Evolutionary conservation across 1,140 invertebrate genomes (phyloP), one percentile per base, ranked within the genome.

Genomic region (Psilanteris sp.): DNA sequence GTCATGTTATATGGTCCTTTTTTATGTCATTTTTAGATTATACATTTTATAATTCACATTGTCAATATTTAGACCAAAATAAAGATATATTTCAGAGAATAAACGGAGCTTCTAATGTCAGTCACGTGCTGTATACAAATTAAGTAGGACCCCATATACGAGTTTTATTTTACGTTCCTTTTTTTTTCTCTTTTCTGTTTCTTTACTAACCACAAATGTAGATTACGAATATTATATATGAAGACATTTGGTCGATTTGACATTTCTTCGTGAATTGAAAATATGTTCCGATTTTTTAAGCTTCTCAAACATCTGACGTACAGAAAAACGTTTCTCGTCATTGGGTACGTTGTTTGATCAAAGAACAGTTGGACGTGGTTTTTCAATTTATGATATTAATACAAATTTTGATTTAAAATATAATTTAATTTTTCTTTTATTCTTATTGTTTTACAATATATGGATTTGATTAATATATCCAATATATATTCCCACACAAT

Each of bases 91-190:
- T 22, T 46, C 9, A 48, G 13, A 27, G 13, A 32, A 3, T 5
- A 18, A 41, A 9, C 9, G 27, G 24, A 37, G 46, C 50, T 46
- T 48, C 15, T 46, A 29, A 46, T 43, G 37, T 31, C 15, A 34
- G 62, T 68, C 50, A 57, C 64, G 64, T 68, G 62, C 50, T 55
- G 62, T 57, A 41, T 68, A 68, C 57, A 68, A 68, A 68, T 68
- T 57, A 57, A 41, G 41, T 50, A 8, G 52, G 32, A 57, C 32
- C 52, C 64, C 43, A 50, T 41, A 57, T 6, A 10, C 6, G 1
- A 48, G 64, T 22, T 31, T n/a, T n/a, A 39, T 67, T 55, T 67
- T 46, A 46, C 55, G 39, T 29, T 32, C 50, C n/a, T n/a, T n/a
- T n/a, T n/a, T n/a, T n/a, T n/a, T n/a, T n/a, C n/a, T n/a, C n/a